Percentiles rank a stretch among this genome's conserved stretches.
These are phyloP conservation scores for Morone chrysops DNA, from an alignment of 2,113 vertebrate genomes.

Conservation along the genomic window DNA sequence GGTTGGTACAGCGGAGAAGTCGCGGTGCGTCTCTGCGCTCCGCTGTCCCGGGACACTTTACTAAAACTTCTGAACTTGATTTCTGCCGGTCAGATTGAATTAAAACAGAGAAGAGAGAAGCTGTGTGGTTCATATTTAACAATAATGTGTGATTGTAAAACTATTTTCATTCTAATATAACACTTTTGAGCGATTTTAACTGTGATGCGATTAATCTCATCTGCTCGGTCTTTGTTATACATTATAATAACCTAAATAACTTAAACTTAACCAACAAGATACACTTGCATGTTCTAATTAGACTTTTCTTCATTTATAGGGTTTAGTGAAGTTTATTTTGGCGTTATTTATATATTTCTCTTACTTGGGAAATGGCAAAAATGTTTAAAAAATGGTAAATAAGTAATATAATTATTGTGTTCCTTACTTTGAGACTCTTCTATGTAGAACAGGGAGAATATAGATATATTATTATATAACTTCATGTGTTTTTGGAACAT, in stretches of 20 bases:
- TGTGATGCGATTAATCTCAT: neutral
- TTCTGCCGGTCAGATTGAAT: neutral
- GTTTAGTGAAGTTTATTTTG: neutral
- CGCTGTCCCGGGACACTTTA: conserved; percentile 37
- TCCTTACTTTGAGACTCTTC: too few species aligned
- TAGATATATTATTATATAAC: too few species aligned
- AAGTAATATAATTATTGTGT: too few species aligned
- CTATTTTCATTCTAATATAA: neutral
- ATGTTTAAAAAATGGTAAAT: neutral
- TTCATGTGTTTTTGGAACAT: too few species aligned
- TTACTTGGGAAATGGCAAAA: neutral
- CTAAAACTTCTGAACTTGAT: neutral
- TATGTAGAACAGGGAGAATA: too few species aligned
- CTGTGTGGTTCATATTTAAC: neutral
- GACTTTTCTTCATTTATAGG: fast-evolving
- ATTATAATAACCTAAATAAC: neutral
- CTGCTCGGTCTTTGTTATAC: neutral
- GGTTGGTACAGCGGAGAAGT: neutral
- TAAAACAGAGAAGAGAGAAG: too few species aligned
- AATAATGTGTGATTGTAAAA: neutral
- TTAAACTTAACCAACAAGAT: too few species aligned
- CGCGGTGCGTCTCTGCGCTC: conserved; percentile 9
- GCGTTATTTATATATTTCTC: neutral
- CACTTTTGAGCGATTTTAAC: neutral
- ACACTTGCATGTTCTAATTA: too few species aligned